Evolutionary conservation across 2,113 vertebrate genomes (phyloP).

Genomic region (Toxotes chatareus): DNA sequence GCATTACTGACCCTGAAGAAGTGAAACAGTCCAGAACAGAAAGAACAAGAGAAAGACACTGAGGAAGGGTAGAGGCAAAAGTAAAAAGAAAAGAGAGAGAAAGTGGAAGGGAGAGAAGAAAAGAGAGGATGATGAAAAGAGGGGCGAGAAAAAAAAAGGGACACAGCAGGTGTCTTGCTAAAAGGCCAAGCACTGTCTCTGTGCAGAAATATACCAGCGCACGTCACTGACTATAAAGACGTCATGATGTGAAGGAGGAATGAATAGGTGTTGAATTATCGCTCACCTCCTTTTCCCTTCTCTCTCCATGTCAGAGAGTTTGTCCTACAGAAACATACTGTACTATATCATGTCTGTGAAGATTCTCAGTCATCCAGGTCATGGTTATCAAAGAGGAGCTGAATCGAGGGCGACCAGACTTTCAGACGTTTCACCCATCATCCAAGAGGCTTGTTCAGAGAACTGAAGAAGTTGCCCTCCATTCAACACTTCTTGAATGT

Average conservation of each 20-base stretch:
- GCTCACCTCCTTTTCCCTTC: not conserved
- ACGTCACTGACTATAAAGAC: not conserved
- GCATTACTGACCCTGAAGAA: slow-evolving; percentile 1
- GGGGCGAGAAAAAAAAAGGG: not conserved
- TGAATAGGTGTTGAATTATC: not conserved
- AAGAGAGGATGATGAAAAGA: not conserved
- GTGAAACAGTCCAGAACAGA: not conserved
- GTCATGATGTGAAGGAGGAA: not conserved
- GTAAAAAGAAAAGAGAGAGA: not conserved
- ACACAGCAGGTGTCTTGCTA: slow-evolving; percentile 4
- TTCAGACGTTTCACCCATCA: no score
- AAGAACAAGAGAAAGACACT: not conserved
- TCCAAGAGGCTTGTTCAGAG: no score
- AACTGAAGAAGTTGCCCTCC: no score
- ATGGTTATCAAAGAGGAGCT: no score
- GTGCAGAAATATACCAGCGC: slow-evolving; percentile 19
- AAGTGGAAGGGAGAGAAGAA: not conserved
- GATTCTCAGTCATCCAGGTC: no score
- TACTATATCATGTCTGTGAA: no score
- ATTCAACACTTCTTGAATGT: no score
- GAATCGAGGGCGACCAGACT: no score
- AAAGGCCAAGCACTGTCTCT: not conserved
- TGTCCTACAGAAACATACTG: not conserved
- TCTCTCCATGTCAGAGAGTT: not conserved
- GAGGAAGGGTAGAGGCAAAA: not conserved